Percentiles rank a stretch among this genome's conserved stretches.
Conservation (phyloP, 2,113 vertebrate species). For the Colaptes auratus region DNA sequence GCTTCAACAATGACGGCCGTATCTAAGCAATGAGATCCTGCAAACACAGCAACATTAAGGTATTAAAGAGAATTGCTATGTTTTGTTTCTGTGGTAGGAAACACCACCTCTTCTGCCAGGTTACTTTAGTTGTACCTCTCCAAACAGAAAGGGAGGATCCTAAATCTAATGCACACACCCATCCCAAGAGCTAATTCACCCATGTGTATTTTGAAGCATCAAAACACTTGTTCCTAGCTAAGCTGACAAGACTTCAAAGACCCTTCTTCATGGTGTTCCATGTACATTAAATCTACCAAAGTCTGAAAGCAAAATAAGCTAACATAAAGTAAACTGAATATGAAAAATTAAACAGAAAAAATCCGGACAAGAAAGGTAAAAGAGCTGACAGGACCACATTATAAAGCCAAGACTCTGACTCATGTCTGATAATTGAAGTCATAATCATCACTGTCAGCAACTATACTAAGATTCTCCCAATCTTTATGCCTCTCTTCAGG, state of each 20-base stretch:
- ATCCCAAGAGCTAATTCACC: background rate
- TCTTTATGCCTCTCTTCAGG: background rate
- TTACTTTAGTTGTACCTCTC: background rate
- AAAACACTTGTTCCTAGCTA: background rate
- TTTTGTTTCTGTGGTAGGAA: background rate
- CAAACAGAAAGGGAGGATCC: background rate
- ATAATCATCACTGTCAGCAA: background rate
- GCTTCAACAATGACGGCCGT: rapidly evolving
- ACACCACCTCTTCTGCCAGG: background rate
- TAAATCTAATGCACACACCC: background rate
- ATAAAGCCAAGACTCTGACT: background rate
- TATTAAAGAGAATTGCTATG: background rate
- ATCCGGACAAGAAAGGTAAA: background rate
- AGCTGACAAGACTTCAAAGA: background rate
- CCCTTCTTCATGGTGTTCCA: background rate
- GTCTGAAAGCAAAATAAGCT: background rate
- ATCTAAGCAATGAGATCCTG: background rate
- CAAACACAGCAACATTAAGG: background rate
- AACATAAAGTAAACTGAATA: background rate
- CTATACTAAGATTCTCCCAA: background rate
- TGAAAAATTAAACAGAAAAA: background rate
- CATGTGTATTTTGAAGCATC: background rate
- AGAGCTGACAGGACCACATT: background rate
- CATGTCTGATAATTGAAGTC: background rate
- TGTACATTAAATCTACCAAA: background rate